Evolutionary conservation across 2,113 vertebrate species (phyloP), one percentile per base, ranked within the genome.

Genomic region (Chaetorhynchus papuensis): DNA sequence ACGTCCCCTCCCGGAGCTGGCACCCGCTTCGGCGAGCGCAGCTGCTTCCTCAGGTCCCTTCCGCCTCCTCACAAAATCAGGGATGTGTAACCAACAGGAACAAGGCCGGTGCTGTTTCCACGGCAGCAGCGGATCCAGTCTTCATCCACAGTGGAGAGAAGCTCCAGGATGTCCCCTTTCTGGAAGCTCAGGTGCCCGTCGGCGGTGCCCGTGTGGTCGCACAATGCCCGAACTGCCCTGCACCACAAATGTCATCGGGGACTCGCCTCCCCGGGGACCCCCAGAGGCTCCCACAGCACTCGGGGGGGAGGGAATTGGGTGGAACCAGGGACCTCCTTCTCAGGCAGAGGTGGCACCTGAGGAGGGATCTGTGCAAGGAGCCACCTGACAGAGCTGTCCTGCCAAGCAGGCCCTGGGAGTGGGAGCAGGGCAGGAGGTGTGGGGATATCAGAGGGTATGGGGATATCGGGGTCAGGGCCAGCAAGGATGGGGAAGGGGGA

Each of bases 61-160:
- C 84, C 22, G 1, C 78, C 75, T 65, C 76, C 57, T 97, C 95
- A 99, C 96, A 99, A 96, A 90, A 99, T 98, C 5, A 99, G 98
- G 39, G 99, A 99, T 2, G 99, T 98, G 90, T 99, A 99, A 69
- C 99, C 98, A 15, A 99, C 99, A 2, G 99, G 99, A 85, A 99
- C 99, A 0, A 98, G 97, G 50, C 99, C 99, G 80, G 98, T 98
- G 76, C 59, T 94, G 80, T 98, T 98, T 45, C 98, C 99, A 56
- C 96, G 98, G 94, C 98, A 98, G 96, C 99, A 99, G 91, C 97
- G 97, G 76, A 99, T 99, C 99, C 99, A 99, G 95, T 99, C 99
- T 31, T 99, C 99, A 39, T 99, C 98, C 93, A 99, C 98, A 0
- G 98, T 98, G 69, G 97, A 97, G 9, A 99, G 89, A 45, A 99